phyloP scores from a whole-genome alignment of 2,888 invertebrate species.

The Euphydryas editha region DNA sequence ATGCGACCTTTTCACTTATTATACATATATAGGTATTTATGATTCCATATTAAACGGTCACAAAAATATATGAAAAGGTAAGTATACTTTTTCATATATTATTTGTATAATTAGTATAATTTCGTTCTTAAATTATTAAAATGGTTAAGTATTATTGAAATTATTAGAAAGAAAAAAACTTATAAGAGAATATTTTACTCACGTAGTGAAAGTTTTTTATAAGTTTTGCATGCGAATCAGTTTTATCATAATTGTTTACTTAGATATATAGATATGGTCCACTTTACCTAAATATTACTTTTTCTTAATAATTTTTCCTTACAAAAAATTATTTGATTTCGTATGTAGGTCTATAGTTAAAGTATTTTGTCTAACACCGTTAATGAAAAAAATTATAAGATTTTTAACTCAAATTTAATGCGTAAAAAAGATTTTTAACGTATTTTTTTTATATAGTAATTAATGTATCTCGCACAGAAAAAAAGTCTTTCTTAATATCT shows the following conservation, averaged over 20 bases:
- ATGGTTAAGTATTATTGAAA: too few species aligned
- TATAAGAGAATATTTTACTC: background rate
- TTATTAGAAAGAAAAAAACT: too few species aligned
- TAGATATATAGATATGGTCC: background rate
- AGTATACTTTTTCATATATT: too few species aligned
- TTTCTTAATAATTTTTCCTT: background rate
- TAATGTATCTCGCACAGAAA: too few species aligned
- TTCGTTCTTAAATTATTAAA: conserved; percentile 7
- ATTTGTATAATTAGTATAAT: background rate
- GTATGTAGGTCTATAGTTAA: too few species aligned
- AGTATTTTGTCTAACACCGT: too few species aligned
- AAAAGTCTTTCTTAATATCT: too few species aligned
- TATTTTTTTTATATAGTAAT: too few species aligned
- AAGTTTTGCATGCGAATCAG: background rate
- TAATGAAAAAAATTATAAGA: too few species aligned
- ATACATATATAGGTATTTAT: background rate
- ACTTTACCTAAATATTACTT: background rate
- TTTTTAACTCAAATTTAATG: too few species aligned
- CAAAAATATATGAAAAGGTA: background rate
- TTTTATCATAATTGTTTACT: conserved; percentile 4
- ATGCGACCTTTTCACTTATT: conserved; percentile 15
- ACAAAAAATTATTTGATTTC: background rate
- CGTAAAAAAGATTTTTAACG: too few species aligned
- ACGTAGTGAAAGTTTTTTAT: background rate
- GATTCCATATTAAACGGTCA: conserved; percentile 7